Evolutionary conservation across 2,113 vertebrate species (phyloP).

Genomic region (Hippocampus zosterae): DNA sequence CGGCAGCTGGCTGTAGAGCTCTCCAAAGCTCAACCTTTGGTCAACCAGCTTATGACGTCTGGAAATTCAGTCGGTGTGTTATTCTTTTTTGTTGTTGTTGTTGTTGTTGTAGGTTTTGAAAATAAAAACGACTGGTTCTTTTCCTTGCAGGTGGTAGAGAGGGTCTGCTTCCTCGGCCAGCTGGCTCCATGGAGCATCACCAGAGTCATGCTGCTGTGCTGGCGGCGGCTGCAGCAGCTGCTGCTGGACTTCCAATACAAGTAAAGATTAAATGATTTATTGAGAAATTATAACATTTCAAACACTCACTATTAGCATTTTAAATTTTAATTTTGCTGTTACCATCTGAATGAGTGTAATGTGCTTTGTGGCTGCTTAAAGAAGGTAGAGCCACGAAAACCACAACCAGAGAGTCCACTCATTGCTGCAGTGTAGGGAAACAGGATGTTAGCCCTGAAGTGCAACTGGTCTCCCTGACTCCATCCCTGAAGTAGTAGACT

Average conservation of each 20-base stretch:
- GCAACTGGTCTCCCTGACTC: too few relatives aligned
- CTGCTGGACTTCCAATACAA: conserved; percentile 71
- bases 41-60: conserved; percentile 65
- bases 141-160: conserved; percentile 52
- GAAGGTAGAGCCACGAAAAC: too few relatives aligned
- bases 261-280: conserved; percentile 19
- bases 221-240: conserved; percentile 72
- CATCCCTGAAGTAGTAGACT: too few relatives aligned
- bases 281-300: background rate
- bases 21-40: conserved; percentile 87
- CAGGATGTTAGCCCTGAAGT: too few relatives aligned
- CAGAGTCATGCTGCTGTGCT: conserved; percentile 77
- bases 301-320: background rate
- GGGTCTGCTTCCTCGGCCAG: conserved; percentile 69
- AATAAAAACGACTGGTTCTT: background rate
- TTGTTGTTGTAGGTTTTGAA: background rate
- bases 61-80: conserved; percentile 45
- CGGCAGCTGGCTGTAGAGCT: conserved; percentile 91
- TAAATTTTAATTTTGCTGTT: background rate
- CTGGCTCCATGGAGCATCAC: conserved; percentile 73
- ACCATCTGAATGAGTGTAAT: background rate
- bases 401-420: too few relatives aligned
- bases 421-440: too few relatives aligned
- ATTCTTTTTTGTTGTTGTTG: background rate
- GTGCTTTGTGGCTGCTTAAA: background rate